phyloP scores from a whole-genome alignment of 2,797 vertebrate genomes.

The Cryptoblepharus egeriae region DNA sequence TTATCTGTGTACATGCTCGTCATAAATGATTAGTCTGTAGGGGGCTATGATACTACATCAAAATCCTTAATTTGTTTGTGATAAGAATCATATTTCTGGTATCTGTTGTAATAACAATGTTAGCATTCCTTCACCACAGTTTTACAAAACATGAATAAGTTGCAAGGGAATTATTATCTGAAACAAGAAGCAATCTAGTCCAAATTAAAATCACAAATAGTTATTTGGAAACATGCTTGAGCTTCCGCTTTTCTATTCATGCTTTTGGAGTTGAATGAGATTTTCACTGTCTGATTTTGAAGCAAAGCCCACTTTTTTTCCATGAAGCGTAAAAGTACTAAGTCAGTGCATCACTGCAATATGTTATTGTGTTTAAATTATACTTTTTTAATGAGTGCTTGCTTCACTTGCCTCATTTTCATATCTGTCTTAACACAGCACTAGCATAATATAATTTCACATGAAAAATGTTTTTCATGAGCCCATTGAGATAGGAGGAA shows the following conservation, averaged over 20 bases:
- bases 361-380: conserved; percentile 25
- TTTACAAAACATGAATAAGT: conserved; percentile 18
- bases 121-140: conserved; percentile 45
- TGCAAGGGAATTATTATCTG: conserved; percentile 39
- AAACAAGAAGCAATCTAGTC: conserved; percentile 31
- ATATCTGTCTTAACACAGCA: not conserved
- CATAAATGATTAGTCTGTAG: conserved; percentile 11
- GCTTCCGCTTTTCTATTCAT: conserved; percentile 13
- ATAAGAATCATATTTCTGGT: conserved; percentile 44
- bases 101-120: conserved; percentile 48
- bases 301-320: not conserved
- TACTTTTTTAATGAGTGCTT: conserved; percentile 22
- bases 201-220: conserved; percentile 43
- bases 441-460: not conserved
- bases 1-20: not conserved
- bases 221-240: conserved; percentile 33
- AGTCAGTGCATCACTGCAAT: conserved; percentile 7
- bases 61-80: conserved; percentile 51
- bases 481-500: not conserved
- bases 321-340: not conserved
- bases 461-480: conserved; percentile 29
- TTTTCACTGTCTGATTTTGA: not conserved
- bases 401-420: conserved; percentile 28
- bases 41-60: conserved; percentile 20
- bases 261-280: conserved; percentile 50